These are phyloP conservation scores for Lithophane ornitopus DNA, from an alignment of 2,888 invertebrate genomes.

Conservation along the genomic window DNA sequence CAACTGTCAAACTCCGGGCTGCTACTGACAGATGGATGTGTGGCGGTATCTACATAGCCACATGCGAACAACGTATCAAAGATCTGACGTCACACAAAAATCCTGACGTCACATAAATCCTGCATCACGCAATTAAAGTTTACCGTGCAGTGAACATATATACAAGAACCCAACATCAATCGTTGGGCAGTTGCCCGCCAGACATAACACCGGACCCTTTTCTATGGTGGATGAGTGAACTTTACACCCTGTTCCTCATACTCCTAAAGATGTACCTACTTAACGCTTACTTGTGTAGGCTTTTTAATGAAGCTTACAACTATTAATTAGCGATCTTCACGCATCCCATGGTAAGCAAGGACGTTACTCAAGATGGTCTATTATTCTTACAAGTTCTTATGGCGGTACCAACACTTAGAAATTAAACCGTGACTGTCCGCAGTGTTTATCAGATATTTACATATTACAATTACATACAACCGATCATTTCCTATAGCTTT, in stretches of 20 bases:
- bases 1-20: background rate
- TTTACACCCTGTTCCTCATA: too few species aligned
- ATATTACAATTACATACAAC: slow-evolving; percentile 64
- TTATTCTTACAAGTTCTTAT: slow-evolving; percentile 15
- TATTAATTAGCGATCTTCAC: slow-evolving; percentile 17
- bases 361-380: slow-evolving; percentile 22
- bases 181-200: too few species aligned
- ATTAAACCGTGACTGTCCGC: slow-evolving; percentile 67
- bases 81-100: too few species aligned
- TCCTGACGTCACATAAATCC: too few species aligned
- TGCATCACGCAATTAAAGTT: too few species aligned
- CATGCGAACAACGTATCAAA: too few species aligned
- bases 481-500: slow-evolving; percentile 66
- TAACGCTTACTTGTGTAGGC: background rate
- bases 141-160: too few species aligned
- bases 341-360: slow-evolving; percentile 18
- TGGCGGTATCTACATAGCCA: too few species aligned
- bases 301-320: background rate
- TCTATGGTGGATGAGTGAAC: too few species aligned
- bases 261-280: background rate
- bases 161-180: too few species aligned
- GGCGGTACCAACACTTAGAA: slow-evolving; percentile 50
- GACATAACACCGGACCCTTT: too few species aligned
- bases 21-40: background rate
- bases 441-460: slow-evolving; percentile 67